These are phyloP conservation scores for Chionis minor DNA, from an alignment of 2,113 vertebrate genomes.

Conservation along the genomic window DNA sequence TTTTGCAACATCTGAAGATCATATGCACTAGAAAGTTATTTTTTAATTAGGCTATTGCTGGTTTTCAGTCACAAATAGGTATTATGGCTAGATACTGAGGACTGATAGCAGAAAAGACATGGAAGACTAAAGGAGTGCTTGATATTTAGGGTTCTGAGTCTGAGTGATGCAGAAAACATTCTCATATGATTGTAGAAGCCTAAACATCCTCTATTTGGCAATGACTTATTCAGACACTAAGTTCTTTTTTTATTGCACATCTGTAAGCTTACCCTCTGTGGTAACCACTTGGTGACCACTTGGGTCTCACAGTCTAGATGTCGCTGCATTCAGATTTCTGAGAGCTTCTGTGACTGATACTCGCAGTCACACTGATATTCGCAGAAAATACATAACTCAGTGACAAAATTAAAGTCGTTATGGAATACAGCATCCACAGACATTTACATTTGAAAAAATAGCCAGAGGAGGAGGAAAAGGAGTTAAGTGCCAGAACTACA, in stretches of 20 bases:
- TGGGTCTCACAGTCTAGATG: background rate
- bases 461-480: background rate
- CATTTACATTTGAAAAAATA: background rate
- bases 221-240: background rate
- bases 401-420: background rate
- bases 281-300: background rate
- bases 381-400: background rate
- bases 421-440: background rate
- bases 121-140: background rate
- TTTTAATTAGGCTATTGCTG: background rate
- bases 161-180: background rate
- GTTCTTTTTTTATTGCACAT: background rate
- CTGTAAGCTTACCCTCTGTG: background rate
- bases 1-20: background rate
- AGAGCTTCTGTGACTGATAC: background rate
- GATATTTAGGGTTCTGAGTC: background rate
- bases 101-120: background rate
- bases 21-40: background rate
- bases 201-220: background rate
- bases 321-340: background rate
- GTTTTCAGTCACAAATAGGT: background rate
- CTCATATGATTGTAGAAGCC: background rate
- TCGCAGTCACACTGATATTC: background rate
- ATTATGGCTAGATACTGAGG: background rate
- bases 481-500: background rate